A percentile compares a stretch with the other conserved stretches of the same genome.
Conservation (phyloP, 1,140 invertebrate genomes). For the Chironomus tepperi region DNA sequence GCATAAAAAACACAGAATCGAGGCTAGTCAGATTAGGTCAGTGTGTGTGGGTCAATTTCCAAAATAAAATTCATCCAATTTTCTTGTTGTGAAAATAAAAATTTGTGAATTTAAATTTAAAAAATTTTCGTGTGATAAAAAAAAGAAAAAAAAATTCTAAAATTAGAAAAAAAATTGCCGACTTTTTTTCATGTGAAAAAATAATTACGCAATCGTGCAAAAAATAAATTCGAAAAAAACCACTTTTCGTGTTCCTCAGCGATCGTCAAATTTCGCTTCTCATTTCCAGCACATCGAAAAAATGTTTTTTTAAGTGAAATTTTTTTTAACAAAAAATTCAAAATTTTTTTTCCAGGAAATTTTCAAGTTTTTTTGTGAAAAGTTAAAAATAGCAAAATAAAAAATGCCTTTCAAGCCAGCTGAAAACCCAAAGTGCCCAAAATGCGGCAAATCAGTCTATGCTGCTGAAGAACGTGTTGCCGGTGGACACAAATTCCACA, state of each 20-base stretch:
- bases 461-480: constrained; percentile 96
- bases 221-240: constrained; percentile 15
- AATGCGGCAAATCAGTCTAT: constrained; percentile 97
- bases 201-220: not conserved
- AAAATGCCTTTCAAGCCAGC: constrained; percentile 97
- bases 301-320: no score
- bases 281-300: no score
- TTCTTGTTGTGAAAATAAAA: not conserved
- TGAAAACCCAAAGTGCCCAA: constrained; percentile 94
- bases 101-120: not conserved
- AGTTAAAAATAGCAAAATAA: not conserved
- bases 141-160: not conserved
- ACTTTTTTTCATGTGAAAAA: not conserved
- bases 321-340: not conserved
- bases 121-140: not conserved
- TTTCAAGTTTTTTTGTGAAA: not conserved
- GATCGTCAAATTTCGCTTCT: no score
- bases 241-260: not conserved
- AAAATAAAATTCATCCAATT: not conserved
- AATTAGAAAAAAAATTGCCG: no score
- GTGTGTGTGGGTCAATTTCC: not conserved
- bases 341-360: not conserved
- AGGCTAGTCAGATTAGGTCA: not conserved
- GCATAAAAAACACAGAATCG: not conserved
- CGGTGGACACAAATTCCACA: constrained; percentile 97